phyloP scores from a whole-genome alignment of 2,797 vertebrate genomes.

The Cetoscarus ocellatus region DNA sequence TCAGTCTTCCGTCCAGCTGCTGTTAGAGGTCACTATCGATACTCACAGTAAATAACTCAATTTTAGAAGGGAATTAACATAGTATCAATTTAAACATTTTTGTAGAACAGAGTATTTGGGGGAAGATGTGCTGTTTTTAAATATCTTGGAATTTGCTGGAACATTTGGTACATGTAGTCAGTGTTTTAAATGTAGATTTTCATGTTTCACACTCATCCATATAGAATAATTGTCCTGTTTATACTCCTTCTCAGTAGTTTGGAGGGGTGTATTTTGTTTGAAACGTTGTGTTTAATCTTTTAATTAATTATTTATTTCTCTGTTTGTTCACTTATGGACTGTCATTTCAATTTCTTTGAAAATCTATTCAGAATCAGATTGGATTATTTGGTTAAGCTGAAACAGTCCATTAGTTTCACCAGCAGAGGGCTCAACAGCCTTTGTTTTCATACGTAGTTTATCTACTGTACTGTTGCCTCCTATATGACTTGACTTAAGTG shows the following conservation, averaged over 20 bases:
- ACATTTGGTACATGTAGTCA: no score
- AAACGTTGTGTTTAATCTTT: no score
- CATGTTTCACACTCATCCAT: no score
- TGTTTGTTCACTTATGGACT: neutral
- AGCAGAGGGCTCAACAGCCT: slow-evolving; percentile 80
- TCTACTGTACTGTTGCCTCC: neutral
- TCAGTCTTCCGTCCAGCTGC: neutral
- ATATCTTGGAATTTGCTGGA: no score
- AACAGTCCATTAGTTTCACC: slow-evolving; percentile 60
- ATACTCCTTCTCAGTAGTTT: neutral
- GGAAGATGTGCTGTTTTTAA: no score
- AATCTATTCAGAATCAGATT: neutral
- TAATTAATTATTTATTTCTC: no score
- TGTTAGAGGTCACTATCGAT: neutral
- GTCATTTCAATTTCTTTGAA: neutral
- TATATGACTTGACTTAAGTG: neutral
- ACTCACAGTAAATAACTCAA: neutral
- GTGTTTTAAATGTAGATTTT: no score
- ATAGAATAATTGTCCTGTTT: no score
- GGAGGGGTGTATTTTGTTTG: neutral
- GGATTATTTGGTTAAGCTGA: neutral
- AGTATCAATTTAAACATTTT: no score
- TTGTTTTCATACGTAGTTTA: slow-evolving; percentile 18
- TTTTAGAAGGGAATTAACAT: no score
- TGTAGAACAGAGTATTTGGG: no score